phyloP scores from a whole-genome alignment of 2,888 invertebrate species.

The Eurytoma californica region DNA sequence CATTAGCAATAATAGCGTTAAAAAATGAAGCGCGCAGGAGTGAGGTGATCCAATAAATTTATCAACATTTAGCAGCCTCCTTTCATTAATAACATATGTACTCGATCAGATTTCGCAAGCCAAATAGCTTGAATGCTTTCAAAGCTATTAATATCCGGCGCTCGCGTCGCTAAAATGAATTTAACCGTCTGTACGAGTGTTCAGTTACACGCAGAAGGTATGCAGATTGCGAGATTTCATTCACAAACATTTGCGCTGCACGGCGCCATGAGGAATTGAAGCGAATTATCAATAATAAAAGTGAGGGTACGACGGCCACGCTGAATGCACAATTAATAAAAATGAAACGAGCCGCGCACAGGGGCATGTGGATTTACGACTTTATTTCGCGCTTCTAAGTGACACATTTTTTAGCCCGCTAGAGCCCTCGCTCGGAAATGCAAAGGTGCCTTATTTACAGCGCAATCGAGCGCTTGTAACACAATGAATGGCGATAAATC shows the following conservation, averaged over 20 bases:
- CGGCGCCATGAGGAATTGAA: not conserved
- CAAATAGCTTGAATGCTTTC: not conserved
- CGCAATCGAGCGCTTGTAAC: too few species aligned
- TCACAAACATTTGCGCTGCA: not conserved
- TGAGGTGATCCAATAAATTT: too few species aligned
- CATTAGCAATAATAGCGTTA: not conserved
- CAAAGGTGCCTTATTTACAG: too few species aligned
- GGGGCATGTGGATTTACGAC: not conserved
- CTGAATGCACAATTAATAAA: not conserved
- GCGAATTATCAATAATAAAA: slow-evolving; percentile 10
- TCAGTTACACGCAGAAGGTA: slow-evolving; percentile 7
- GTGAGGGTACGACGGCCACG: not conserved
- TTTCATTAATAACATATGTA: too few species aligned
- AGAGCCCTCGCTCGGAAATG: too few species aligned
- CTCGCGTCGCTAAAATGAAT: not conserved
- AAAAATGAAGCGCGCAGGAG: too few species aligned
- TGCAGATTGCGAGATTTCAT: slow-evolving; percentile 14
- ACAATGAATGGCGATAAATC: too few species aligned
- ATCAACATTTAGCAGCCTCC: too few species aligned
- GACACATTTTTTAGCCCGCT: too few species aligned
- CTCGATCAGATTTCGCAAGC: not conserved
- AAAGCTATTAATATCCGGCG: slow-evolving; percentile 2
- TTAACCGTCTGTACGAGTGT: not conserved
- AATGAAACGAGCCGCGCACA: not conserved
- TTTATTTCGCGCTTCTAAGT: not conserved